Base-by-base conservation (phyloP, 2,888 invertebrate genomes). In the Subacronicta megacephala region DNA sequence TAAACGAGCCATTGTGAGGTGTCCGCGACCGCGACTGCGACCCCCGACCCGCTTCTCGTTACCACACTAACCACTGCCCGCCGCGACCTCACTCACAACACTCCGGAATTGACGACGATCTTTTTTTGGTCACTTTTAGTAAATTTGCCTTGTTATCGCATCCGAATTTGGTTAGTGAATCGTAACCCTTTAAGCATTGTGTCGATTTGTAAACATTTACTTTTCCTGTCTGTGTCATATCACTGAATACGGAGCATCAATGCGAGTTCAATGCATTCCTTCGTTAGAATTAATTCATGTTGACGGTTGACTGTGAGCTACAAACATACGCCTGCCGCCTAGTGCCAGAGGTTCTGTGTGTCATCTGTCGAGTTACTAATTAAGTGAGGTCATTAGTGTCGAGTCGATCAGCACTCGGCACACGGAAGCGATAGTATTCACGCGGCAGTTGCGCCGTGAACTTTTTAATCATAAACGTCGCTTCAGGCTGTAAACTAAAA, bases 1-100 rank as follows among this genome's bases (percentile, higher is more conserved):
- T 88, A 91, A 92, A 93, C 90, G 92, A 93, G 88, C 81, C 88
- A 93, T 93, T 93, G 93, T 93, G 78, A 75, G 68, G 75, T 66
- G 71, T 69, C 74, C 76, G 77, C 90, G 90, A 89, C 88, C 90
- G 78, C 67, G 68, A 71, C 74, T 75, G 79, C 89, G 90, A 89
- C 90, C 90, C 90, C 80, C 86, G 88, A 90, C 90, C 88, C 80
- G 80, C 82, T 72, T 67, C 84, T 89, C 88, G 87, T 88, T 88
- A 88, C 87, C 82, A 83, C 70, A 44, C 58, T 37, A 51, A 63
- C 64, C 70, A 63, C 65, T 67, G 78, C 72, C 75, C 73, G 76
- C 75, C 64, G 61, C 75, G 81, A 80, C 81, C 82, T 78, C 72
- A 62, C 44, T 61, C 46, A 35, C 53, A 33, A 7, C 26, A 57